A percentile compares a stretch with the other conserved stretches of the same genome.
phyloP scores from a whole-genome alignment of 2,797 vertebrate species.

The Pseudochirops cupreus region DNA sequence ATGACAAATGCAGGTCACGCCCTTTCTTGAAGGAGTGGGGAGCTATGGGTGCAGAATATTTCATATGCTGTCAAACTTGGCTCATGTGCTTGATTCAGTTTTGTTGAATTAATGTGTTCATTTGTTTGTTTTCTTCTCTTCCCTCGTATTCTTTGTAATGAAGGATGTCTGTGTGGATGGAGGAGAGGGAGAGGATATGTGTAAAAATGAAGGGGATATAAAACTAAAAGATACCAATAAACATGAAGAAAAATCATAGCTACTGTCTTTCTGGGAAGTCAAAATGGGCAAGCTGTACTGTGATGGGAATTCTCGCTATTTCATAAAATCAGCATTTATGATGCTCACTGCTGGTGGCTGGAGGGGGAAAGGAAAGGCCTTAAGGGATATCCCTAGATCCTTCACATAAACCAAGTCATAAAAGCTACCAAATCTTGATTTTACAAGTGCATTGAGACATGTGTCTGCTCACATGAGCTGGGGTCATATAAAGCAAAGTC shows the following conservation, averaged over 20 bases:
- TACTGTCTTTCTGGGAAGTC: neutral
- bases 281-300: neutral
- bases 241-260: neutral
- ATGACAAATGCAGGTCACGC: neutral
- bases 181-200: neutral
- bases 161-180: neutral
- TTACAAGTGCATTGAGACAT: neutral
- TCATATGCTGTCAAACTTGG: neutral
- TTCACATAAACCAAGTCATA: neutral
- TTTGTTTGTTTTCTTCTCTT: neutral
- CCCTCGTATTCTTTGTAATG: neutral
- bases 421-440: neutral
- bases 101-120: neutral
- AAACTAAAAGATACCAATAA: constrained; percentile 1
- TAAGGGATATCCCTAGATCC: neutral
- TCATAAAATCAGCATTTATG: neutral
- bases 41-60: neutral
- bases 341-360: neutral
- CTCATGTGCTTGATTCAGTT: neutral
- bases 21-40: neutral
- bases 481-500: neutral
- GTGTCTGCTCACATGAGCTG: neutral
- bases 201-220: neutral
- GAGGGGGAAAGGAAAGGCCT: neutral
- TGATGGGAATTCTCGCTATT: neutral